Conservation (phyloP, 64 coral and sea anemone species). For the Porites lutea region DNA sequence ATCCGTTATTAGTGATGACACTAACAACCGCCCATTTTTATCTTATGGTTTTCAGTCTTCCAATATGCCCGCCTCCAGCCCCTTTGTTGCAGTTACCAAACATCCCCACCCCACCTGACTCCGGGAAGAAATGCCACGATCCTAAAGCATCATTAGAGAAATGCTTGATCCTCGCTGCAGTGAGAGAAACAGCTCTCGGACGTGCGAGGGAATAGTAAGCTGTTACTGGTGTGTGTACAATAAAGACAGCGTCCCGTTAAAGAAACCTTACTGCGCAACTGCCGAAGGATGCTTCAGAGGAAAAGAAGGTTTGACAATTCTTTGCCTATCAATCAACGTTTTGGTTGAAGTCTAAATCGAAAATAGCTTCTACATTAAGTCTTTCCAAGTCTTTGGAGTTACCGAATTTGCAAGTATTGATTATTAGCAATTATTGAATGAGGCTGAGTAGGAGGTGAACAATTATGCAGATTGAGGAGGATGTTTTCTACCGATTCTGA, state of each 20-base stretch:
- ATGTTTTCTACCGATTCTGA: too few relatives aligned
- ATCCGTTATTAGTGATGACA: too few relatives aligned
- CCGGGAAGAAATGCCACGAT: neutral
- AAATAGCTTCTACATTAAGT: too few relatives aligned
- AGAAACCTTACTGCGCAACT: neutral
- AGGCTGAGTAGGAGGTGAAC: too few relatives aligned
- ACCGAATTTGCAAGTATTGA: too few relatives aligned
- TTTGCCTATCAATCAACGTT: neutral
- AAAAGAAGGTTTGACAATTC: slow-evolving; percentile 10
- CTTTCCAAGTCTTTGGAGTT: too few relatives aligned
- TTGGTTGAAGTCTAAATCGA: neutral
- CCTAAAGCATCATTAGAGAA: neutral
- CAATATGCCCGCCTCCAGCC: slow-evolving; percentile 11
- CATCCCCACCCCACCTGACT: neutral
- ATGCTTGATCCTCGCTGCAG: slow-evolving; percentile 33
- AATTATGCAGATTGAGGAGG: too few relatives aligned
- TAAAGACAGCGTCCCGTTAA: slow-evolving; percentile 12
- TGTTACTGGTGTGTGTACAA: slow-evolving; percentile 35
- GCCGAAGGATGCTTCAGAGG: slow-evolving; percentile 12
- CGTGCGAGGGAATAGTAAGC: slow-evolving; percentile 4
- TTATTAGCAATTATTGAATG: too few relatives aligned
- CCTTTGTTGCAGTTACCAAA: neutral
- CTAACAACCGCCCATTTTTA: neutral
- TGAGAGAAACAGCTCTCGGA: neutral
- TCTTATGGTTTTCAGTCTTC: neutral